Conservation (phyloP, 2,113 vertebrate species). For the Hippocampus abdominalis region DNA sequence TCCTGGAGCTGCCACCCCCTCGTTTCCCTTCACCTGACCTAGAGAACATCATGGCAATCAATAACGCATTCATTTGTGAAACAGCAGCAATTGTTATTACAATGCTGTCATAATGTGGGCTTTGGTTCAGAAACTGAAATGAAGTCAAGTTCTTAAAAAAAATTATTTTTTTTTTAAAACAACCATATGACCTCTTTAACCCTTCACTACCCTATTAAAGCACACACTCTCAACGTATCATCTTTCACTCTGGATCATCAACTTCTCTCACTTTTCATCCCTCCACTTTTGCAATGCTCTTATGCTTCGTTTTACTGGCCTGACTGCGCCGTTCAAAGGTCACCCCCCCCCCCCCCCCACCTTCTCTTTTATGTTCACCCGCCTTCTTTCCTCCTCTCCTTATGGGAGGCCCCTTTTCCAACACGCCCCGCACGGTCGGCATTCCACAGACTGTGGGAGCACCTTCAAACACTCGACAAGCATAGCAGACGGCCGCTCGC, state of each 20-base stretch:
- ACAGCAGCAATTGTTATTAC: background rate
- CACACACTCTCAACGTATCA: slow-evolving; percentile 26
- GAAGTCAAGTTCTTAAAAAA: background rate
- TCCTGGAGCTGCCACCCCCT: slow-evolving; percentile 52
- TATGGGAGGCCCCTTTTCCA: slow-evolving; percentile 65
- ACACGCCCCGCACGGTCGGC: slow-evolving; percentile 52
- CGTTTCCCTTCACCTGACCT: slow-evolving; percentile 34
- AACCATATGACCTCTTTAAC: slow-evolving; percentile 11
- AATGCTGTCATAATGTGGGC: background rate
- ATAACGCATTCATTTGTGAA: background rate
- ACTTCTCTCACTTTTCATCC: slow-evolving; percentile 10
- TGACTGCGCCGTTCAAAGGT: slow-evolving; percentile 62
- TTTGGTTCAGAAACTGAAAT: slow-evolving; percentile 4
- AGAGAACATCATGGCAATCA: slow-evolving; percentile 10
- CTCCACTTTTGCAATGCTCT: slow-evolving; percentile 15
- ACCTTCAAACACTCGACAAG: slow-evolving; percentile 60
- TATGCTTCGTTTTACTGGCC: slow-evolving; percentile 41
- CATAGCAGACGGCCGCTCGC: slow-evolving; percentile 33
- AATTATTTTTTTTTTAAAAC: too few species aligned
- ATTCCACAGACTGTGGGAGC: slow-evolving; percentile 68
- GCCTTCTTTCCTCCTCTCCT: slow-evolving; percentile 50
- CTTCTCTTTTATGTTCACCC: slow-evolving; percentile 18
- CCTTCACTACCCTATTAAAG: slow-evolving; percentile 15
- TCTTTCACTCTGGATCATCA: slow-evolving; percentile 19
- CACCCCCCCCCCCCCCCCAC: slow-evolving; percentile 21